These are phyloP conservation scores for Astreopora myriophthalma DNA, from an alignment of 64 coral and sea anemone genomes.

Conservation along the genomic window DNA sequence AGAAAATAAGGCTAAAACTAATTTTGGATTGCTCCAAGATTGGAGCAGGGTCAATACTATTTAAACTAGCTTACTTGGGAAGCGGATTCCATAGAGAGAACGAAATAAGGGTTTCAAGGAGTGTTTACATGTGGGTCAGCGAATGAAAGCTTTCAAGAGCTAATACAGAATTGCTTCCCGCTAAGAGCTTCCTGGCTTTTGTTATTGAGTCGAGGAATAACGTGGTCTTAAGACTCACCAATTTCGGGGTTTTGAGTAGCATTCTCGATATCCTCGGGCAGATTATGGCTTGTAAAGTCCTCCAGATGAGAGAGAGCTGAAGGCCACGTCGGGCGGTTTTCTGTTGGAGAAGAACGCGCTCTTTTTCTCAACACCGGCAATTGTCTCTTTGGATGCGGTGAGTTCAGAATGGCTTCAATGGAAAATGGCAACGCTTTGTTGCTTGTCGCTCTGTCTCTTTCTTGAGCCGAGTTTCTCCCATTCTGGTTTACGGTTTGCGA, in stretches of 20 bases:
- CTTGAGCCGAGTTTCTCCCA: background rate
- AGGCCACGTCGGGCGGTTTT: background rate
- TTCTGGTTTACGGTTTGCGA: conserved; percentile 18
- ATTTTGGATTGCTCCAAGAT: conserved; percentile 31
- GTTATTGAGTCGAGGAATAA: background rate
- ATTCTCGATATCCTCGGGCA: conserved; percentile 13
- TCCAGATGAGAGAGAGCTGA: conserved; percentile 55
- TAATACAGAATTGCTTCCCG: conserved; percentile 1
- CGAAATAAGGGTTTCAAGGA: background rate
- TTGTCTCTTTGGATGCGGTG: conserved; percentile 86
- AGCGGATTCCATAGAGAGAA: background rate
- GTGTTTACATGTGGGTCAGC: background rate
- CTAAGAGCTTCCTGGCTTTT: conserved; percentile 7
- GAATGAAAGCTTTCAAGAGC: conserved; percentile 9
- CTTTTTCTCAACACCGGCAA: background rate
- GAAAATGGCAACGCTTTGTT: conserved; percentile 87
- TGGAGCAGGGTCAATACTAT: conserved; percentile 8
- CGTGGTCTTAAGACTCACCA: conserved; percentile 16
- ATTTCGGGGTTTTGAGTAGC: conserved; percentile 1
- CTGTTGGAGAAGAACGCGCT: background rate
- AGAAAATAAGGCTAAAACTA: background rate
- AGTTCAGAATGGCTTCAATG: conserved; percentile 84
- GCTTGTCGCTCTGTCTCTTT: conserved; percentile 14
- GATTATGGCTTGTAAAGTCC: conserved; percentile 62
- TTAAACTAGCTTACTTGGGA: background rate